Conservation (phyloP, 92 coral and sea anemone genomes). For the Palythoa grandiflora region DNA sequence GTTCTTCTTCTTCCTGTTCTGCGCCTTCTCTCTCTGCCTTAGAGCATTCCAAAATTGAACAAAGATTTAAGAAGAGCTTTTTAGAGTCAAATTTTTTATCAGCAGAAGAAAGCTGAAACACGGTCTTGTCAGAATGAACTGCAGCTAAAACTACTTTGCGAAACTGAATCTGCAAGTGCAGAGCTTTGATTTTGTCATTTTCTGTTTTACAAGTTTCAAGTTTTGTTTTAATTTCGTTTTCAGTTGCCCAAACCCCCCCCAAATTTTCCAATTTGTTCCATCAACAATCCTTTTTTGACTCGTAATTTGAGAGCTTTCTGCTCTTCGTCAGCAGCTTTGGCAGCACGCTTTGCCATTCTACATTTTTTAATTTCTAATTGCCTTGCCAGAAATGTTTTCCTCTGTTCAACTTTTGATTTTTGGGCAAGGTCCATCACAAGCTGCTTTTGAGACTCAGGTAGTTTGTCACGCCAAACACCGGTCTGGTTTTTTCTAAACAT, state of each 20-base stretch:
- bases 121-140: slow-evolving; percentile 39
- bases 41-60: slow-evolving; percentile 5
- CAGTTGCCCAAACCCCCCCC: slow-evolving; percentile 16
- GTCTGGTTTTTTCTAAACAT: slow-evolving; percentile 18
- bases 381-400: background rate
- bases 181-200: slow-evolving; percentile 26
- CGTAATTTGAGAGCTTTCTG: slow-evolving; percentile 1
- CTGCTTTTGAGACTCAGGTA: slow-evolving; percentile 4
- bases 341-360: slow-evolving; percentile 13
- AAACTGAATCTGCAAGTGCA: slow-evolving; percentile 23
- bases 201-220: slow-evolving; percentile 5
- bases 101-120: slow-evolving; percentile 34
- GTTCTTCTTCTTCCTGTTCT: background rate
- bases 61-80: slow-evolving; percentile 11
- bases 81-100: slow-evolving; percentile 16
- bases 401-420: slow-evolving; percentile 18
- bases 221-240: slow-evolving; percentile 8
- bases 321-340: background rate
- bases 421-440: background rate
- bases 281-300: background rate
- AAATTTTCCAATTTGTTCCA: slow-evolving; percentile 20
- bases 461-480: slow-evolving; percentile 6
- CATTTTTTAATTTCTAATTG: background rate
- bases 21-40: slow-evolving; percentile 9
- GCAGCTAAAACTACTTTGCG: slow-evolving; percentile 23